Evolutionary conservation across 1,140 invertebrate genomes (phyloP), one percentile per base, ranked within the genome.

Genomic region (Philopotamus ludificatus): DNA sequence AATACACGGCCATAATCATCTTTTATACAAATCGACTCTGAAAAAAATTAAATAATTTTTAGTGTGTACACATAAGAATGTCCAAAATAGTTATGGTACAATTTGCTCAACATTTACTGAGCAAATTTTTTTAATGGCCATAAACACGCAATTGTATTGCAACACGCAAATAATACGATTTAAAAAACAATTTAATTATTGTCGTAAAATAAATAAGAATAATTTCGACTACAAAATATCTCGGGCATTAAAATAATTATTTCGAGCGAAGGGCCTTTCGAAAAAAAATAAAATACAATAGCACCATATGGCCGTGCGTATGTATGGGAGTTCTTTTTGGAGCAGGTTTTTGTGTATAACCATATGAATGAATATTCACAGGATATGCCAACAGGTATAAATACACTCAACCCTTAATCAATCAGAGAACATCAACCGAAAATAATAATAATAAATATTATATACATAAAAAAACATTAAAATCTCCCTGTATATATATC

Each of bases 221-320:
- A 12, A 34, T 34, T 34, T 34, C n/a, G n/a, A n/a, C n/a, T n/a
- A n/a, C n/a, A n/a, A 12, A 34, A 34, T 34, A 34, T 7, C 4
- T 34, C 4, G 12, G 28, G 4, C 28, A 7, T 12, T 12, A 34
- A 34, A 34, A 34, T 34, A 34, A 34, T 34, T 34, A 34, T 34
- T 12, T 34, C 28, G 12, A n/a, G n/a, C 12, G 28, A 34, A 34
- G 28, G n/a, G n/a, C 12, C 18, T 4, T 47, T 7, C 18, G 18
- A 47, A 47, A 47, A 47, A 15, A 47, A 16, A 9, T 7, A 47
- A 15, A 47, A 47, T 16, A 47, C 44, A 47, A 47, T 47, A 16
- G 44, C 44, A 20, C 44, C 44, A 47, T 47, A 47, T 47, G 44
- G 44, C 18, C 44, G 18, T n/a, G n/a, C n/a, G n/a, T n/a, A n/a